Base-by-base conservation (phyloP, 1,140 invertebrate genomes). In the Brachionus angularis region DNA sequence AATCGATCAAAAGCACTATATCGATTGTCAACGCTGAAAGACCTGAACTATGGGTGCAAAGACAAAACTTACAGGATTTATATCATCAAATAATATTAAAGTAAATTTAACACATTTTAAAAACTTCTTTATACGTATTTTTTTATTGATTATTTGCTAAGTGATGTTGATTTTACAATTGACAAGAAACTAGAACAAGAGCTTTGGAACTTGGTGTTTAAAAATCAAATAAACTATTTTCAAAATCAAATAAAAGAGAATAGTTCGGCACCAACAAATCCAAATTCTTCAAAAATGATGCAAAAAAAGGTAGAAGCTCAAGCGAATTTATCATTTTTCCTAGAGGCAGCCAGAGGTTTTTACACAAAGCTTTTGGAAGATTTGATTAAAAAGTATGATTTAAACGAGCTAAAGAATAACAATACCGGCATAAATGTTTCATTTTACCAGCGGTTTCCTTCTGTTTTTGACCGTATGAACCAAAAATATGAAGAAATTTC, bases 151-250 rank as follows among this genome's bases (percentile, higher is more conserved):
- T 47, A 23, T 31, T 18, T 34, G 10, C 47, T 50, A 1, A 50
- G 46, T 12, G 67, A 70, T 34, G 18, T 70, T 16, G 50, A 53
- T 21, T 70, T 52, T 29, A 50, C 67, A 3, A 36, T 70, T 18
- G 67, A 70, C 23, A 70, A 70, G 33, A 50, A 50, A 44, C 1
- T 70, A 0, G 67, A 70, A 31, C 67, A 70, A 36, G 67, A 70
- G 2, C 23, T 70, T 14, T 70, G 67, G 67, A 70, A 50, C 23
- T 42, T 70, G 18, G 46, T 70, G 3, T 70, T 70, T 29, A 70
- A 70, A 46, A 70, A 50, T 21, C 46, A 70, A 42, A 70, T 70
- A 36, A 70, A 21, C 29, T 52, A 50, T 21, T 50, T 50, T 42
- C 67, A 70, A 36, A 7, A n/a, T 21, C 47, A 70, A 18, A 52